A percentile compares a stretch with the other conserved stretches of the same genome.
Conservation (phyloP, 2,113 vertebrate genomes). For the Micromys minutus region DNA sequence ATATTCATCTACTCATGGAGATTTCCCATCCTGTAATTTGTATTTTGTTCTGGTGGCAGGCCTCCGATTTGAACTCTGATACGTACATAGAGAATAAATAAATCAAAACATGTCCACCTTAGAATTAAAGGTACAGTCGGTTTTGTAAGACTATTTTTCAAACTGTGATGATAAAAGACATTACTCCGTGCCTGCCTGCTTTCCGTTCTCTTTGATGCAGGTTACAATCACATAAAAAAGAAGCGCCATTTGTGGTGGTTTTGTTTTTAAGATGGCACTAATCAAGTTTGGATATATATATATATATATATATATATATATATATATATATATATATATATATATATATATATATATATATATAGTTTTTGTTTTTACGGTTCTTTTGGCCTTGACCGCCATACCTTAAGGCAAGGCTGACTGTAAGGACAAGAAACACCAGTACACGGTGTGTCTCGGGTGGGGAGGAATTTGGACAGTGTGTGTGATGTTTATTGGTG, state of each 20-base stretch:
- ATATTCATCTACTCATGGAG: not conserved
- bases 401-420: not conserved
- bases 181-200: not conserved
- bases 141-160: constrained; percentile 45
- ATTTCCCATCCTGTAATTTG: not conserved
- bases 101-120: not conserved
- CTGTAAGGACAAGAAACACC: constrained; percentile 26
- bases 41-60: not conserved
- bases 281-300: not conserved
- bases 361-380: too few species aligned
- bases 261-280: not conserved
- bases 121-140: not conserved
- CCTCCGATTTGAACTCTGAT: not conserved
- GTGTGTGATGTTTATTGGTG: constrained; percentile 72
- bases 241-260: not conserved
- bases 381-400: not conserved
- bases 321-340: too few species aligned
- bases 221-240: not conserved
- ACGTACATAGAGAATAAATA: not conserved
- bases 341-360: too few species aligned
- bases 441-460: constrained; percentile 53
- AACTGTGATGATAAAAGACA: not conserved
- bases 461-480: constrained; percentile 71
- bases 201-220: not conserved
- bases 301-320: too few species aligned